Evolutionary conservation across 2,888 invertebrate species (phyloP).

Genomic region (Drosophila setosimentum): DNA sequence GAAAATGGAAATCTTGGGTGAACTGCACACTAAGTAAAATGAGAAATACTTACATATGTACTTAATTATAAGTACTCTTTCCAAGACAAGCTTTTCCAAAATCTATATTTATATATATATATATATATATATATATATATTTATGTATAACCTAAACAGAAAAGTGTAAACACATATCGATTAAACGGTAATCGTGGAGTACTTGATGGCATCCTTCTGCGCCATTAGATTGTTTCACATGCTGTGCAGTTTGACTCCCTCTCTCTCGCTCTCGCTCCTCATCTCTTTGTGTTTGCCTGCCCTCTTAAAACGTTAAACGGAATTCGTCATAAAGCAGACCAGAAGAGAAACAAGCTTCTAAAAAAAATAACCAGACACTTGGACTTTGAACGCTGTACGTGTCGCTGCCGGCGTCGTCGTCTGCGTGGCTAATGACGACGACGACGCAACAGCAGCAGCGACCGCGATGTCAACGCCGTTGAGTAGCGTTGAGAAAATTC

Average conservation of each 20-base stretch:
- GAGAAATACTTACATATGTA: neutral
- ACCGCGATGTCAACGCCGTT: constrained; percentile 8
- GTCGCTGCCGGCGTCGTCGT: constrained; percentile 53
- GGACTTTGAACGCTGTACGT: constrained; percentile 68
- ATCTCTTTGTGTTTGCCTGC: constrained; percentile 2
- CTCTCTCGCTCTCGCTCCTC: neutral
- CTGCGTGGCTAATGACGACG: constrained; percentile 53
- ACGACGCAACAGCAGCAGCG: constrained; percentile 26
- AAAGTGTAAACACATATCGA: constrained; percentile 10
- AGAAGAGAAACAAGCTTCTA: constrained; percentile 37
- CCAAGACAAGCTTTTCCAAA: neutral
- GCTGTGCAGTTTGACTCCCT: neutral
- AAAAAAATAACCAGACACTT: constrained; percentile 51
- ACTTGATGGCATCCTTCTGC: constrained; percentile 19
- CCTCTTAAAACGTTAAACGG: constrained; percentile 35
- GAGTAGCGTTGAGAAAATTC: constrained; percentile 49
- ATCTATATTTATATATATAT: constrained; percentile 1
- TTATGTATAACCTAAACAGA: neutral
- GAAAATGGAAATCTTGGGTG: neutral
- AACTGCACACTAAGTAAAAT: neutral
- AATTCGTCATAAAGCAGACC: constrained; percentile 56
- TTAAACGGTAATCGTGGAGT: neutral
- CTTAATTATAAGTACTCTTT: neutral
- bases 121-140: neutral
- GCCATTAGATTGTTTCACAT: neutral